These are phyloP conservation scores for Papilio dardanus DNA, from an alignment of 1,140 invertebrate species.

Conservation along the genomic window DNA sequence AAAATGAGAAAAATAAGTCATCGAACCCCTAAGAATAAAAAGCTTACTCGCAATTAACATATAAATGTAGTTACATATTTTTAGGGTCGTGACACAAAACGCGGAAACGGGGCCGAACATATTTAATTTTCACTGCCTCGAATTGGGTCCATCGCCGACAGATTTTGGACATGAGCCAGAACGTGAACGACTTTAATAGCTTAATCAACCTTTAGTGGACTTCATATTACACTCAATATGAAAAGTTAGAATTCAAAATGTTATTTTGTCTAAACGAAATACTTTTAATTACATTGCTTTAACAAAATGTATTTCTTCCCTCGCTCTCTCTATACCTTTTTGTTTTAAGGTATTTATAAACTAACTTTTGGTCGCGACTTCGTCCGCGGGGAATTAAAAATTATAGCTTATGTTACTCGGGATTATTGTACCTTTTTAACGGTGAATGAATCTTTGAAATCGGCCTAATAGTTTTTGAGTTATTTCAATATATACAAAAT, in stretches of 20 bases:
- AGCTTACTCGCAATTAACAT: constrained; percentile 18
- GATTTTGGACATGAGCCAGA: constrained; percentile 65
- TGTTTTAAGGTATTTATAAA: too few relatives aligned
- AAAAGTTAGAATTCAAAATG: neutral
- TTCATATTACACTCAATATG: neutral
- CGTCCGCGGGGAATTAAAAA: too few relatives aligned
- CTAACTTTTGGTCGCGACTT: too few relatives aligned
- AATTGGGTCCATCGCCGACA: constrained; percentile 53
- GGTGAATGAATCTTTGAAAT: too few relatives aligned
- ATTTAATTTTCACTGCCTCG: constrained; percentile 52
- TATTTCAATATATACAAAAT: too few relatives aligned
- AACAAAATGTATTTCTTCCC: too few relatives aligned
- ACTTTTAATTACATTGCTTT: too few relatives aligned
- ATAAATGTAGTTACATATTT: constrained; percentile 22
- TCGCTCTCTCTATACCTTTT: too few relatives aligned
- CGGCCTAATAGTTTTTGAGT: too few relatives aligned
- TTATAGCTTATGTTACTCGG: too few relatives aligned
- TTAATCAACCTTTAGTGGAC: constrained; percentile 55
- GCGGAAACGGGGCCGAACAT: constrained; percentile 1
- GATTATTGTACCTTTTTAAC: too few relatives aligned
- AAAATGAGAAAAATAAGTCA: constrained; percentile 18
- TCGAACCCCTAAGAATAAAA: constrained; percentile 16
- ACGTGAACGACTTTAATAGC: constrained; percentile 60
- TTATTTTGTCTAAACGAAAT: neutral
- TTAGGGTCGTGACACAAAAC: constrained; percentile 11